Base-by-base conservation (phyloP, 37 sponge, comb jelly and placozoan genomes). In the Axinella damicornis region DNA sequence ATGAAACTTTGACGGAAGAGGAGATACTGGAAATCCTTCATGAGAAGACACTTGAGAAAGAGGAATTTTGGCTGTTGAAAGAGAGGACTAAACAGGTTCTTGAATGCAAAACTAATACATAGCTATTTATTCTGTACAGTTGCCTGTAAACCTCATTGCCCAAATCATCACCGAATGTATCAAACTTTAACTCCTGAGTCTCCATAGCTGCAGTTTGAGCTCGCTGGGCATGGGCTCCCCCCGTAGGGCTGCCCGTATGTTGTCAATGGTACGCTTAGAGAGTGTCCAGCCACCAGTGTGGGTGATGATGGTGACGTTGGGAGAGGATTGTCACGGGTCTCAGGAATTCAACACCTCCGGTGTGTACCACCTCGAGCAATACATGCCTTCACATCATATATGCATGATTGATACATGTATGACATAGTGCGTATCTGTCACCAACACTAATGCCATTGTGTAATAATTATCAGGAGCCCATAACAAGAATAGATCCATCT, bases 271-370 rank as follows among this genome's bases (percentile, higher is more conserved):
- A 13, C 96, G 81, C 4, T 94, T 95, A 30, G 77, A 73, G 14
- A 85, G 36, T 2, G 94, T 93, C 11, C 95, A 90, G 69, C 90
- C 91, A 4, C 95, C 97, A 54, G 92, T 80, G 79, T 96, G 97
- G 1, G 97, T 95, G 0, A 92, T 96, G 80, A 94, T 24, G 32
- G 80, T 74, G 22, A 94, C 82, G 57, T 96, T 96, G 56, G 61
- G 57, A 54, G 92, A 57, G 12, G 63, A n/a, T n/a, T n/a, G n/a
- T 82, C 28, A 40, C 0, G 6, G 84, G 88, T 63, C 63, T 34
- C 46, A 63, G 62, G 27, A 70, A 40, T n/a, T 90, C 65, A 20
- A 22, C 37, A 53, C 91, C n/a, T n/a, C n/a, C n/a, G n/a, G n/a
- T n/a, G n/a, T 17, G 83, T 60, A 46, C 94, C 81, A 0, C 94